A percentile compares a stretch with the other conserved stretches of the same genome.
Evolutionary conservation across 2,888 invertebrate genomes (phyloP).

Genomic region (Zaprionus lineosus): DNA sequence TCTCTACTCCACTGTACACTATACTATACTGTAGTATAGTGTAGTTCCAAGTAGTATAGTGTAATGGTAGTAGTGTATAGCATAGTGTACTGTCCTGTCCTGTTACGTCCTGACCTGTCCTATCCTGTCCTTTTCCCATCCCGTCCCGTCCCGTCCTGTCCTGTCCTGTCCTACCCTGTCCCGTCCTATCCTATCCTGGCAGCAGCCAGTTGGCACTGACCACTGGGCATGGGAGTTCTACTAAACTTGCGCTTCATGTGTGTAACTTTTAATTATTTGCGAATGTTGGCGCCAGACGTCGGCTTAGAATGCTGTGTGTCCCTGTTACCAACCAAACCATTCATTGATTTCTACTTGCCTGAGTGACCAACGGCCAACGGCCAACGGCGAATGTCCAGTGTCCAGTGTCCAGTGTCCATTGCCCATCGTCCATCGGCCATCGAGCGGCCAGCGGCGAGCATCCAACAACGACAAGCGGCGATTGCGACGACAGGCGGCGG

Average conservation of each 20-base stretch:
- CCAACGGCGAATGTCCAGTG: neutral
- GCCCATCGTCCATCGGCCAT: too few species aligned
- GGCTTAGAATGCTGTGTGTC: conserved; percentile 58
- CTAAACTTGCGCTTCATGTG: conserved; percentile 63
- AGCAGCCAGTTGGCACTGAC: conserved; percentile 53
- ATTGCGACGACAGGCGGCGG: conserved; percentile 49
- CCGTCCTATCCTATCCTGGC: conserved; percentile 28
- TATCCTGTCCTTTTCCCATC: too few species aligned
- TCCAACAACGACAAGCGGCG: conserved; percentile 5
- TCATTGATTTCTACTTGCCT: conserved; percentile 70
- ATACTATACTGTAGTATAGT: too few species aligned
- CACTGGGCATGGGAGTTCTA: conserved; percentile 28
- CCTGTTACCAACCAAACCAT: conserved; percentile 31
- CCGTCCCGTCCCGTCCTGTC: too few species aligned
- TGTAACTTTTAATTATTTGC: conserved; percentile 78
- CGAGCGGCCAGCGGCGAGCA: conserved; percentile 1
- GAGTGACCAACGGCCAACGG: conserved; percentile 18
- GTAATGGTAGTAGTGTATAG: too few species aligned
- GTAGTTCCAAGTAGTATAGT: too few species aligned
- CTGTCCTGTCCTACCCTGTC: conserved; percentile 9
- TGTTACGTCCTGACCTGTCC: too few species aligned
- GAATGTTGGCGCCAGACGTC: conserved; percentile 78
- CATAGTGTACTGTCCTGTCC: too few species aligned
- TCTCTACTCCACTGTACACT: too few species aligned
- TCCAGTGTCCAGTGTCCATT: conserved; percentile 4